Evolutionary conservation across 2,113 vertebrate genomes (phyloP).

Genomic region (Herpetotheres cachinnans): DNA sequence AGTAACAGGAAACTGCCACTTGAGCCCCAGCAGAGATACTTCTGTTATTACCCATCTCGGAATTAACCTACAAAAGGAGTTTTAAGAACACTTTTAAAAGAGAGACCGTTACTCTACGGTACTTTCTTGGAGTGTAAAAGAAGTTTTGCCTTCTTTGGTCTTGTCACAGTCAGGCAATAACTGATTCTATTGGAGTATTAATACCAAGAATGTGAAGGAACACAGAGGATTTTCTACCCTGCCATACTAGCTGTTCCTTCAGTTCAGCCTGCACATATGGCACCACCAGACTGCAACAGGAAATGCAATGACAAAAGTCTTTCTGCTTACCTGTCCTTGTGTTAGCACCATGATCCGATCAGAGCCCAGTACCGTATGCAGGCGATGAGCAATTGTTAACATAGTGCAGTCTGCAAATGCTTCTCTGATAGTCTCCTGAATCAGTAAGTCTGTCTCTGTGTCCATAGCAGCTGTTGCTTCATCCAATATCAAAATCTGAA

Average conservation of each 20-base stretch:
- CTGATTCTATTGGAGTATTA: background rate
- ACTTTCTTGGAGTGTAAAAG: background rate
- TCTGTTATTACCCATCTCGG: background rate
- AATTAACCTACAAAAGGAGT: background rate
- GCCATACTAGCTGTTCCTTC: background rate
- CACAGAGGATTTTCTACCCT: background rate
- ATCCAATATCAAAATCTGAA: constrained; percentile 91
- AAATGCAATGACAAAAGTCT: background rate
- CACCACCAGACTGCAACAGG: background rate
- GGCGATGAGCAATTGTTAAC: constrained; percentile 93
- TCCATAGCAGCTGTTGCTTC: constrained; percentile 97
- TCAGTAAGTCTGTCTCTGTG: constrained; percentile 88
- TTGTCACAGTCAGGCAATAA: background rate
- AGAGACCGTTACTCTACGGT: background rate
- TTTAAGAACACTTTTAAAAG: background rate
- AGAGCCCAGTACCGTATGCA: constrained; percentile 93
- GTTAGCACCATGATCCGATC: constrained; percentile 94
- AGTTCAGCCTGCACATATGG: background rate
- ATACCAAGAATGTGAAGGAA: background rate
- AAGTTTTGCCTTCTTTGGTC: background rate
- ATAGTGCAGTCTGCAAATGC: constrained; percentile 91
- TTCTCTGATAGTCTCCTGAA: constrained; percentile 91
- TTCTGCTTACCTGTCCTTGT: constrained; percentile 87
- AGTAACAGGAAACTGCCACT: background rate
- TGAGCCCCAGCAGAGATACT: background rate